Evolutionary conservation across 2,888 invertebrate genomes (phyloP), one percentile per base, ranked within the genome.

Genomic region (Sipha maydis): DNA sequence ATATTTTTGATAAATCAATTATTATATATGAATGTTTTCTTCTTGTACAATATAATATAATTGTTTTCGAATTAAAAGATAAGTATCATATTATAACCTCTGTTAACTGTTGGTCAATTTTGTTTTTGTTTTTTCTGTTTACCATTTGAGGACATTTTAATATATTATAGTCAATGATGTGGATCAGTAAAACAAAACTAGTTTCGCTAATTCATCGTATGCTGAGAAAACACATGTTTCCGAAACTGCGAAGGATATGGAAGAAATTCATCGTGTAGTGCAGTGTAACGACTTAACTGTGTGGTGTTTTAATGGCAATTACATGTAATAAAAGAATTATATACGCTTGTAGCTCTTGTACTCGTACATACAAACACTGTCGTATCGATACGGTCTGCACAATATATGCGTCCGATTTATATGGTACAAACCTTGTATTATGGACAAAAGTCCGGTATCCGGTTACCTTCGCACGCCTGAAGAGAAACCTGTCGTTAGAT

Each of bases 301-400:
- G 82, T 82, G 80, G 82, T 82, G 80, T 82, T 88, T 76, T 88
- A 88, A 88, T 88, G 82, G 88, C 88, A 82, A 88, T 88, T 88
- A 88, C 82, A 61, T 88, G 88, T 88, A 88, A 75, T 88, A 82
- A 88, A 82, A 75, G 82, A 88, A 88, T 88, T 82, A 88, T 88
- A 75, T 80, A 86, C 79, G 79, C 75, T 75, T 75, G 79, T 79
- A 34, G 38, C 11, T n/a, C 61, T 31, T 21, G 17, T n/a, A 25
- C 31, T 17, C 41, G 14, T 5, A 28, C 69, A 14, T 76, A 25
- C 75, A 75, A 19, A 38, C 75, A 25, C 1, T 75, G 21, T 38
- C 61, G 25, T 34, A 77, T 48, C 48, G 85, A 85, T 85, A 85
- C 69, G 56, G 69, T 38, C 56, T 5, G n/a, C 56, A 28, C 54